Percentiles rank a stretch among this genome's conserved stretches.
phyloP scores from a whole-genome alignment of 2,888 invertebrate species.

The Drosophila affinis region DNA sequence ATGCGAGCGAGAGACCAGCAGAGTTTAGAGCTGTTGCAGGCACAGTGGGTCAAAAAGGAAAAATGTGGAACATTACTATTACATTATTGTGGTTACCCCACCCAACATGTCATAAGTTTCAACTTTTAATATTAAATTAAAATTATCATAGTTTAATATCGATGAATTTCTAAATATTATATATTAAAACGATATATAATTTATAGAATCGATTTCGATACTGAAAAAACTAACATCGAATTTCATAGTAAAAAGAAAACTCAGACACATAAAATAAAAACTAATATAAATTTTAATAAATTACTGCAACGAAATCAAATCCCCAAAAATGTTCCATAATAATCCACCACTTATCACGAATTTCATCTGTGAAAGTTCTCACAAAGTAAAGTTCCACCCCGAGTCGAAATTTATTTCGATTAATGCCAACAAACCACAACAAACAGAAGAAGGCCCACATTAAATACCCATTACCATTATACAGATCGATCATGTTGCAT shows the following conservation, averaged over 20 bases:
- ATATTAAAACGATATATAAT: no score
- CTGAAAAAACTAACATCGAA: no score
- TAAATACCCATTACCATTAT: constrained; percentile 51
- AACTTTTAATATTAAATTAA: no score
- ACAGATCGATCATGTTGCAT: constrained; percentile 74
- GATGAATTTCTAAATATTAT: no score
- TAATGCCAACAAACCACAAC: constrained; percentile 36
- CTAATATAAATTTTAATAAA: not conserved
- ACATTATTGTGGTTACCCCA: no score
- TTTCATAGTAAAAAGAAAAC: no score
- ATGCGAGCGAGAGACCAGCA: constrained; percentile 9
- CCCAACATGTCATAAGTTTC: no score
- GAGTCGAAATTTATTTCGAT: constrained; percentile 15
- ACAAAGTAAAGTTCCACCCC: constrained; percentile 43
- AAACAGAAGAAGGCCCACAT: constrained; percentile 52
- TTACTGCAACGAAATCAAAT: not conserved
- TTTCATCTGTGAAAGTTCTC: constrained; percentile 21
- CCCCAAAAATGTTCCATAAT: not conserved
- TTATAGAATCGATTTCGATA: no score
- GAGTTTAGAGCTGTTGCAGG: not conserved
- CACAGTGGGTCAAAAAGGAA: not conserved
- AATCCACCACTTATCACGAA: not conserved
- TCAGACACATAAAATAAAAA: not conserved
- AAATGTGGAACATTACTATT: not conserved
- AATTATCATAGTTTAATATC: no score